Conservation (phyloP, 2,888 invertebrate genomes). For the Mesorhabditis spiculigera region DNA sequence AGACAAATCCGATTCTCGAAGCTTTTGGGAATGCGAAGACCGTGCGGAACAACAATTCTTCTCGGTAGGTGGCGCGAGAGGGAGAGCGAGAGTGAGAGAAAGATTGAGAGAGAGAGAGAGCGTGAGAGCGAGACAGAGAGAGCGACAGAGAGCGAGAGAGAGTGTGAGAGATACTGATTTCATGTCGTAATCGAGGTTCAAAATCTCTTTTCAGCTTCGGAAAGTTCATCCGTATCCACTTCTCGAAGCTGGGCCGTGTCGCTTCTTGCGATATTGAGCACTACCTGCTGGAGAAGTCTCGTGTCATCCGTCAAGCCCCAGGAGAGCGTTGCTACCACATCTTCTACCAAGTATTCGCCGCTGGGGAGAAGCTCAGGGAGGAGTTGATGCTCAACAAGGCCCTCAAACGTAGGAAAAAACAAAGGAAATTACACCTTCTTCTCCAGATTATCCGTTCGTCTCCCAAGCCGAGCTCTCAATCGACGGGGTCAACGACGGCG, state of each 20-base stretch:
- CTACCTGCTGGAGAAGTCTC: slow-evolving; percentile 98
- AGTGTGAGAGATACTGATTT: too few relatives aligned
- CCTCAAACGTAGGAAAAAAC: slow-evolving; percentile 18
- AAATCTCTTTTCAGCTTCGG: slow-evolving; percentile 76
- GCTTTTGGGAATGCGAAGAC: slow-evolving; percentile 99
- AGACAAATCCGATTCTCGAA: slow-evolving; percentile 97
- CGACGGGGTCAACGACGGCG: slow-evolving; percentile 83
- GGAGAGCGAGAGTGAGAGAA: neutral
- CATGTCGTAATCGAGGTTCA: too few relatives aligned
- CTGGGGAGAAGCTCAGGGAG: slow-evolving; percentile 35
- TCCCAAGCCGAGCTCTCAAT: slow-evolving; percentile 91
- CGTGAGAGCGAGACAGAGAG: too few relatives aligned
- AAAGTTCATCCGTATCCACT: slow-evolving; percentile 99
- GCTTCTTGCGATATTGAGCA: slow-evolving; percentile 99
- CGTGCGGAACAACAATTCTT: slow-evolving; percentile 99
- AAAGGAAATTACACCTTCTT: too few relatives aligned
- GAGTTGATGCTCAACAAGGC: slow-evolving; percentile 43
- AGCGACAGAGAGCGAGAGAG: too few relatives aligned
- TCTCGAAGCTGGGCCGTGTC: slow-evolving; percentile 96
- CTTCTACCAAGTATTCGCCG: slow-evolving; percentile 80
- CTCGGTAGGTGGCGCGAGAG: slow-evolving; percentile 66
- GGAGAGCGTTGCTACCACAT: slow-evolving; percentile 99
- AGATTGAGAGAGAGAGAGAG: neutral
- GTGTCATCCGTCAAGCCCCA: slow-evolving; percentile 97
- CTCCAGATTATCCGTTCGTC: slow-evolving; percentile 68